These are phyloP conservation scores for Mnemiopsis leidyi DNA, from an alignment of 37 sponge, comb jelly and placozoan species.

Conservation along the genomic window DNA sequence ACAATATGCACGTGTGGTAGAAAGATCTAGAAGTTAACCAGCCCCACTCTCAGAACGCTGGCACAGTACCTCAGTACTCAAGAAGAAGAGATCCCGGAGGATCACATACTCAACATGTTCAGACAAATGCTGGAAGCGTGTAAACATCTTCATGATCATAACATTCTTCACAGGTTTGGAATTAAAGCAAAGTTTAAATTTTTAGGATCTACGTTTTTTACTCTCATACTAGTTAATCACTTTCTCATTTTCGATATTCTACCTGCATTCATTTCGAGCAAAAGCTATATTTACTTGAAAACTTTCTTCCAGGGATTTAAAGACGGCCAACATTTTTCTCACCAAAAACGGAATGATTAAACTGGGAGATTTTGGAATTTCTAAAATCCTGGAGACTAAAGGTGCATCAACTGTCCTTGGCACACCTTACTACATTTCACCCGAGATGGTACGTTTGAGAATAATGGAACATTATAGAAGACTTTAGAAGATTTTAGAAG, in stretches of 20 bases:
- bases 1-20: too few relatives aligned
- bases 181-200: too few relatives aligned
- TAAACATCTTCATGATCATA: conserved; percentile 83
- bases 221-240: too few relatives aligned
- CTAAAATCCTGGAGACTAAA: conserved; percentile 80
- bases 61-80: conserved; percentile 74
- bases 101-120: conserved; percentile 82
- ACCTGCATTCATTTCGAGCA: too few relatives aligned
- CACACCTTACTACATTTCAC: conserved; percentile 97
- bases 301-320: conserved; percentile 79
- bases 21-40: too few relatives aligned
- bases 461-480: too few relatives aligned
- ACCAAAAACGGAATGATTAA: conserved; percentile 87
- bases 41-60: conserved; percentile 77
- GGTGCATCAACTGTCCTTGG: conserved; percentile 90
- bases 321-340: conserved; percentile 96
- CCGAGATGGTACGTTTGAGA: conserved; percentile 84
- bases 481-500: too few relatives aligned
- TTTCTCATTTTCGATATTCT: too few relatives aligned
- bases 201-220: too few relatives aligned
- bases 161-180: conserved; percentile 92
- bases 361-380: conserved; percentile 97
- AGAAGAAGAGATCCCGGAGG: conserved; percentile 76
- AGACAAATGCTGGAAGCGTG: conserved; percentile 91
- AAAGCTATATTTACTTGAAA: not conserved